Evolutionary conservation across 1,140 invertebrate species (phyloP).

Genomic region (Branchinecta lynchi): DNA sequence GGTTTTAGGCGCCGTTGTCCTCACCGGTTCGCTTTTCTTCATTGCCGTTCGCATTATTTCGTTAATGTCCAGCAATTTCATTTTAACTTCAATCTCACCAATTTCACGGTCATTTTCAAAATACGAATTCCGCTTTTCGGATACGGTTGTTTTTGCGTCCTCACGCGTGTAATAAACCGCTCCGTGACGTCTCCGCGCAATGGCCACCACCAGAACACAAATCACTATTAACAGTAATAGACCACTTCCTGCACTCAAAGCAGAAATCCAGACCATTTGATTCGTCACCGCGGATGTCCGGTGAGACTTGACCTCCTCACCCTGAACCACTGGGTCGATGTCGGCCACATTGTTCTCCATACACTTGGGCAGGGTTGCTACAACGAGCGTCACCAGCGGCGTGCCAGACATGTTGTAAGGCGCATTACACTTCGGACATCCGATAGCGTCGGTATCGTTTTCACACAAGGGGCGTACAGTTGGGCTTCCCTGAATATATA

Average conservation of each 20-base stretch:
- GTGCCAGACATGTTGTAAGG: conserved; percentile 21
- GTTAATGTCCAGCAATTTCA: conserved; percentile 1
- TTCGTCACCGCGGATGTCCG: background rate
- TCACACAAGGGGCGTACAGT: conserved; percentile 2
- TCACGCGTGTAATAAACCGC: conserved; percentile 8
- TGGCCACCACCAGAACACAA: background rate
- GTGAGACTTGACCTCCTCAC: background rate
- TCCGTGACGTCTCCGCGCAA: background rate
- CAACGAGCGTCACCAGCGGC: conserved; percentile 29
- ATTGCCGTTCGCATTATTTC: conserved; percentile 2
- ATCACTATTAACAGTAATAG: background rate
- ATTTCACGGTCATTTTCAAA: conserved; percentile 10
- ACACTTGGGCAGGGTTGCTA: conserved; percentile 36
- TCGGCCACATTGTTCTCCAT: conserved; percentile 23
- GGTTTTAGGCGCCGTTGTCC: background rate
- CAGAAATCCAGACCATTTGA: background rate
- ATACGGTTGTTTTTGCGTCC: background rate
- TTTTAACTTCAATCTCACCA: conserved; percentile 3
- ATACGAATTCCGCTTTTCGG: background rate
- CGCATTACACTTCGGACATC: conserved; percentile 21
- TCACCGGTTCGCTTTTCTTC: background rate
- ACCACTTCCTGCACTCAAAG: conserved; percentile 6
- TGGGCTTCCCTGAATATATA: conserved; percentile 9
- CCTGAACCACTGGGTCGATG: background rate
- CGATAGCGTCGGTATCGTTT: background rate